Conservation (phyloP, 2,888 invertebrate species). For the Pyrrhia umbra region DNA sequence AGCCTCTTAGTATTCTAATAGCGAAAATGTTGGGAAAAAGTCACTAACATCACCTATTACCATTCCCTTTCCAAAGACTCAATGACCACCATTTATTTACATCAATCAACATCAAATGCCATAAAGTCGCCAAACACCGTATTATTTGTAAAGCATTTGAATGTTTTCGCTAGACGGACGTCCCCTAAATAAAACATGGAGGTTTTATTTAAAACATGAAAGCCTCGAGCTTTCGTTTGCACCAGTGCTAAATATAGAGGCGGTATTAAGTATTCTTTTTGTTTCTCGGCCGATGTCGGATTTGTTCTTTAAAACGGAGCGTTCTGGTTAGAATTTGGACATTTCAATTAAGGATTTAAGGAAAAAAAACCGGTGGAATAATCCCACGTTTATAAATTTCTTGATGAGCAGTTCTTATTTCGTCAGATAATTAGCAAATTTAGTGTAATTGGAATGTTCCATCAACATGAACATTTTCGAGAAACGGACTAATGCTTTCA, state of each 20-base stretch:
- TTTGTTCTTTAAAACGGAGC: constrained; percentile 19
- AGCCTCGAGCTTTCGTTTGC: constrained; percentile 47
- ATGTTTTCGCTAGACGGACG: constrained; percentile 41
- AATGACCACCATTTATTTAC: constrained; percentile 21
- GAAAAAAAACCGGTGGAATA: background rate
- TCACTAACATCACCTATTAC: background rate
- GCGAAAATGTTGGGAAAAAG: constrained; percentile 6
- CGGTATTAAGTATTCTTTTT: constrained; percentile 64
- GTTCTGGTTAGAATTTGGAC: constrained; percentile 1
- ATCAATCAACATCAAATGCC: constrained; percentile 31
- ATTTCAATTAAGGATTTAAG: constrained; percentile 10
- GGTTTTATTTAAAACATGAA: constrained; percentile 52
- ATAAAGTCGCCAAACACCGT: constrained; percentile 16
- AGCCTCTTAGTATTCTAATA: background rate
- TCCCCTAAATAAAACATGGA: constrained; percentile 59
- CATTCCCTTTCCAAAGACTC: constrained; percentile 9
- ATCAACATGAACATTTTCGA: no score
- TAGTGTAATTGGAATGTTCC: no score
- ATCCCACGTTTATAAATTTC: no score
- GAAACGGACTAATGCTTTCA: background rate
- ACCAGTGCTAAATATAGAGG: constrained; percentile 62
- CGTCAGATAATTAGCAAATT: no score
- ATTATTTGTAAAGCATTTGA: constrained; percentile 48
- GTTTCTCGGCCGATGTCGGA: constrained; percentile 42
- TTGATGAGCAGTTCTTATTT: background rate